Base-by-base conservation (phyloP, 1,140 invertebrate genomes). In the Formica exsecta region DNA sequence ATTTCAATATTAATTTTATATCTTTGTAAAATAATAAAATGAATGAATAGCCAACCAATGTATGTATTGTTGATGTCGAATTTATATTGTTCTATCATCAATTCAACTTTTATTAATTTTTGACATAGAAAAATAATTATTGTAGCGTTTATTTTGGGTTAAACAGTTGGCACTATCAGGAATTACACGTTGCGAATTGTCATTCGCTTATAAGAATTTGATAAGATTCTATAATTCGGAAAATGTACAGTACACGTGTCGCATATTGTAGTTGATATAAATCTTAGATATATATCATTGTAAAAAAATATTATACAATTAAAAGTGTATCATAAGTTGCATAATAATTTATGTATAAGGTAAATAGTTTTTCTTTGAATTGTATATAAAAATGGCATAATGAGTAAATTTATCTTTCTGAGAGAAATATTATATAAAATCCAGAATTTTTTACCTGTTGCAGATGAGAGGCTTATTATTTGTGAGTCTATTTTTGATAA, bases 381-480 rank as follows among this genome's bases (percentile, higher is more conserved):
- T 0, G 9, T 7, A 22, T 51, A 13, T 36, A 11, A 51, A 83
- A 38, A 32, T 19, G 41, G 22, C 9, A 51, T 0, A 66, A 65
- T 70, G 29, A 85, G 3, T 36, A 75, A n/a, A 29, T 36, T 11
- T n/a, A 38, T 48, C 19, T 61, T 48, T 85, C 3, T 51, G 29
- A n/a, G 3, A 81, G 41, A 19, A 38, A 64, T 48, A 19, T 65
- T 22, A 3, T 44, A 38, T 13, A 29, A 48, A 51, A 51, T 38
- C 41, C n/a, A 25, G n/a, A 62, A 41, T 32, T 57, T 0, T 32
- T 65, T 0, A 62, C 5, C 11, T 48, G 79, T 86, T 85, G 6
- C 29, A 90, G 83, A 90, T 90, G 89, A 88, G 44, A 38, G 11
- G 8, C 7, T 25, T 88, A 8, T 36, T 86, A 22, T 4, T 83